These are phyloP conservation scores for Pogonophryne albipinna DNA, from an alignment of 2,797 vertebrate species.

Conservation along the genomic window DNA sequence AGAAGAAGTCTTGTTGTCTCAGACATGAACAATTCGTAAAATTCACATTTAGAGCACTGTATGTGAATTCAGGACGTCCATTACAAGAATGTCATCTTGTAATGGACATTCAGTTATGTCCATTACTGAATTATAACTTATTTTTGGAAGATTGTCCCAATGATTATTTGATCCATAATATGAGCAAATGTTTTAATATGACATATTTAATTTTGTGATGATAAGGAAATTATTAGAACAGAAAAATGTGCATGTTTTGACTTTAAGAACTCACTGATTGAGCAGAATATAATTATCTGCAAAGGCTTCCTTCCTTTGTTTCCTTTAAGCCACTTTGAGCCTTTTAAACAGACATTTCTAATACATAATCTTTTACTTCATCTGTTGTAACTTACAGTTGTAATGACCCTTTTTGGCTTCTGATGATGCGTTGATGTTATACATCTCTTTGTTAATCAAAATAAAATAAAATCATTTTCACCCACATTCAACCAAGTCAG, in stretches of 20 bases:
- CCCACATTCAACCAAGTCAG: too few relatives aligned
- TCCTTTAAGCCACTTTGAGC: too few relatives aligned
- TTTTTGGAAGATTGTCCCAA: background rate
- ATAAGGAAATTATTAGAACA: background rate
- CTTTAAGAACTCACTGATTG: background rate
- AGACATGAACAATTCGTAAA: conserved; percentile 4
- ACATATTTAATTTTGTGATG: background rate
- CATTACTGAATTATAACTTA: background rate
- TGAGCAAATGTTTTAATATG: background rate
- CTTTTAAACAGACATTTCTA: too few relatives aligned
- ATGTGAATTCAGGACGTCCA: too few relatives aligned
- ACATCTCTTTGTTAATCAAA: too few relatives aligned
- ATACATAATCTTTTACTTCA: too few relatives aligned
- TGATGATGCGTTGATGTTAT: too few relatives aligned
- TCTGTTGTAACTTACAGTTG: too few relatives aligned
- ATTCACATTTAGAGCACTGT: conserved; percentile 1
- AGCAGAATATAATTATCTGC: background rate
- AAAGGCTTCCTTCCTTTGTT: background rate
- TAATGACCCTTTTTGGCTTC: too few relatives aligned
- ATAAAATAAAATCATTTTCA: too few relatives aligned
- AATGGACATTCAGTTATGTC: too few relatives aligned
- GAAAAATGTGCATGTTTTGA: background rate
- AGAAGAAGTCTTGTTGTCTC: background rate
- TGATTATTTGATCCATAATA: background rate
- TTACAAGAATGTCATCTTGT: too few relatives aligned